Conservation (phyloP, 2,113 vertebrate species). For the Probosciger aterrimus region DNA sequence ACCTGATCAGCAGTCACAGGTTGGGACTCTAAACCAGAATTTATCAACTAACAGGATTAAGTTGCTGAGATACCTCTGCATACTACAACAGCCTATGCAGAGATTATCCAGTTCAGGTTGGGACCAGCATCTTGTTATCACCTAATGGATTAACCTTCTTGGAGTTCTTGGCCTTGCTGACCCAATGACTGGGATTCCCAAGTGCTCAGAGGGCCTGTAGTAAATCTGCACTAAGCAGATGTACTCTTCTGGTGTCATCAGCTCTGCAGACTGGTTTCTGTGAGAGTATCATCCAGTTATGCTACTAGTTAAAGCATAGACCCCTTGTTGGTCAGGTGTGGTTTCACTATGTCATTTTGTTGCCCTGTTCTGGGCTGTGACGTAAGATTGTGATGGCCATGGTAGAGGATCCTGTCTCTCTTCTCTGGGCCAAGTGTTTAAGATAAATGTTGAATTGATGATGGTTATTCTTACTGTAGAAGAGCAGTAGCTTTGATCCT, state of each 20-base stretch:
- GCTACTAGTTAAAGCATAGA: background rate
- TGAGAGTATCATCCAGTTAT: background rate
- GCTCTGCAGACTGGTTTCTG: background rate
- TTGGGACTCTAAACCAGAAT: background rate
- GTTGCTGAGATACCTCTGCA: background rate
- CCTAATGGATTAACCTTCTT: conserved; percentile 23
- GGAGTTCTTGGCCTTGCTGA: conserved; percentile 27
- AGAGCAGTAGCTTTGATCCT: background rate
- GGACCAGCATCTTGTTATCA: background rate
- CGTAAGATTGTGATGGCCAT: fast-evolving
- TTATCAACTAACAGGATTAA: conserved; percentile 48
- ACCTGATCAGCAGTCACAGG: fast-evolving
- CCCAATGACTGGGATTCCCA: conserved; percentile 39
- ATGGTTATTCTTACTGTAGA: background rate
- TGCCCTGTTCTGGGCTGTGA: background rate
- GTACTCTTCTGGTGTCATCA: background rate
- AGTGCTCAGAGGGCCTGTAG: background rate
- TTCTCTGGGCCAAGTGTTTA: background rate
- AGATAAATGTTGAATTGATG: background rate
- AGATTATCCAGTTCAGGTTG: conserved; percentile 36
- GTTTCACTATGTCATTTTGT: background rate
- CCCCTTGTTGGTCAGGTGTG: background rate
- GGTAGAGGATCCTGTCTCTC: background rate
- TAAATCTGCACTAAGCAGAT: background rate
- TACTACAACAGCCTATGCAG: background rate